Evolutionary conservation across 2,113 vertebrate species (phyloP), one percentile per base, ranked within the genome.

Genomic region (Ceyx cyanopectus): DNA sequence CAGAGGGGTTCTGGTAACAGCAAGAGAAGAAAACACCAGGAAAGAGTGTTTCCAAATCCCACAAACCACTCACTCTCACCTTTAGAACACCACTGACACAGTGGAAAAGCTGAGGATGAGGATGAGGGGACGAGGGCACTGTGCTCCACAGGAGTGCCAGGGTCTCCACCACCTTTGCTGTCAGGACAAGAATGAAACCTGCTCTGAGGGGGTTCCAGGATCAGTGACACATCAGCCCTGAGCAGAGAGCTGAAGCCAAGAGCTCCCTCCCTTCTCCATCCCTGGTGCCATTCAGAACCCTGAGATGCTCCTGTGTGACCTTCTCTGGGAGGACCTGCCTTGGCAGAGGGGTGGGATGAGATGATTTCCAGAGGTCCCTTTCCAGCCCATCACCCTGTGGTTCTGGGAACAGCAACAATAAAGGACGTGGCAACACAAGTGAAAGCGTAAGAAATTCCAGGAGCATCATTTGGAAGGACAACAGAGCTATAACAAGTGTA

Each of bases 401-500:
- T 14, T 26, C 50, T 51, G 50, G 23, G 23, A 51, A 51, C 50
- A 26, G 50, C 50, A 51, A 51, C 24, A 51, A 84, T n/a, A 43
- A 79, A 72, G 26, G 15, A 48, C 0, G 4, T 45, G 54, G 67
- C 50, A 72, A 53, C 21, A 27, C 21, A 81, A 79, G 67, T 48
- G 21, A 73, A 78, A 76, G 53, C 6, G 9, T 17, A 73, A 81
- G 63, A 74, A 81, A 93, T 37, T 67, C 74, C 74, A 68, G 30
- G 57, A 62, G 66, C 58, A 2, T 30, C 27, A 63, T 58, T 81
- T 81, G 57, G 41, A 81, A 84, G 86, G 20, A 76, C 89, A 95
- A 93, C 62, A 90, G 63, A 94, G 78, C 78, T 72, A 41, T 68
- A 81, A 63, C 75, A 94, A 66, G 82, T 67, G 72, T 90, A 87